phyloP scores from a whole-genome alignment of 2,797 vertebrate genomes.

The Cottoperca gobio region DNA sequence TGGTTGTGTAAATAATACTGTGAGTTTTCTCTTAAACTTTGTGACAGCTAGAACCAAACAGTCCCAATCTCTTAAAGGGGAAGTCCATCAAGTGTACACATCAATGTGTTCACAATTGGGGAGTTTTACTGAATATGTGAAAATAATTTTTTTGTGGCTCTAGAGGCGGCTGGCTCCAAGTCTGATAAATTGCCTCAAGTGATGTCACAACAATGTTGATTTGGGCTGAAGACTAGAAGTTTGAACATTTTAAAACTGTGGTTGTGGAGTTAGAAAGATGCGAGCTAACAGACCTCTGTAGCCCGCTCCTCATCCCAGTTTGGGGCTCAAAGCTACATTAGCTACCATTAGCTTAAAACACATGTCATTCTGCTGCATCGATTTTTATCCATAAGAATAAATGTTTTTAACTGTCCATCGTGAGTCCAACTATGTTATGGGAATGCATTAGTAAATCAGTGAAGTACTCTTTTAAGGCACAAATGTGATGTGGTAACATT shows the following conservation, averaged over 20 bases:
- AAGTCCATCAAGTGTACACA: background rate
- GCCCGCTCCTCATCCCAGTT: background rate
- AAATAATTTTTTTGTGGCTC: background rate
- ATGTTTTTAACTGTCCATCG: background rate
- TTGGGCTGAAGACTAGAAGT: background rate
- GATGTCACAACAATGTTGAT: background rate
- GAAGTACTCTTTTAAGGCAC: no score
- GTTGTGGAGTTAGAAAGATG: background rate
- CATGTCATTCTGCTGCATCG: background rate
- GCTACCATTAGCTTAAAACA: background rate
- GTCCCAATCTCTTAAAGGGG: background rate
- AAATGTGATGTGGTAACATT: no score
- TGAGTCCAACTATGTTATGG: background rate
- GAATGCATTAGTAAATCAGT: no score
- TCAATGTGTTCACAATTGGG: background rate
- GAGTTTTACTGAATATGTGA: background rate
- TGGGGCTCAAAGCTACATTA: background rate
- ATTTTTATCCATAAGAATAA: background rate
- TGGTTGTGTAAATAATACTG: slow-evolving; percentile 10
- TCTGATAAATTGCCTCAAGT: background rate
- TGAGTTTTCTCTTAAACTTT: background rate
- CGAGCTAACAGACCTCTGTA: background rate
- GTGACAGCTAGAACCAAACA: slow-evolving; percentile 11
- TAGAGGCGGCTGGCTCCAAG: background rate
- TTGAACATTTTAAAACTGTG: background rate